phyloP scores from a whole-genome alignment of 1,140 invertebrate genomes.

The Carcinoscorpius rotundicauda region DNA sequence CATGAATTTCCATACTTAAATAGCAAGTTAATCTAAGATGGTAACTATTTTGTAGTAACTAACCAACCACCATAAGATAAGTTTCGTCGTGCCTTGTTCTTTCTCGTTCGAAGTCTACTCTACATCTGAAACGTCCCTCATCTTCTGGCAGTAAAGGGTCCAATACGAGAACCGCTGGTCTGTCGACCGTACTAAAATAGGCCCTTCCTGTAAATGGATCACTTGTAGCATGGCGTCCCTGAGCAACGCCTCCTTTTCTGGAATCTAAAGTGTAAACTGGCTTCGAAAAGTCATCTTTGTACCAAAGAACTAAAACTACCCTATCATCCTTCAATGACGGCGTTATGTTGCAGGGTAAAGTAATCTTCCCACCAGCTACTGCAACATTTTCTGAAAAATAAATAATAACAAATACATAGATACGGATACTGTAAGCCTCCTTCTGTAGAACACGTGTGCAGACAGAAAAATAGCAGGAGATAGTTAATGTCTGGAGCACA shows the following conservation, averaged over 20 bases:
- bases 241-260: constrained; percentile 16
- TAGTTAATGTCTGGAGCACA: no score
- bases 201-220: constrained; percentile 15
- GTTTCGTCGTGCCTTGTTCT: constrained; percentile 73
- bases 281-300: constrained; percentile 53
- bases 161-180: constrained; percentile 17
- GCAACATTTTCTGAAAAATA: not conserved
- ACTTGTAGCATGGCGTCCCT: constrained; percentile 16
- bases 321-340: constrained; percentile 56
- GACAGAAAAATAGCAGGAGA: no score
- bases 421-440: no score
- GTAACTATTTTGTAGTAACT: constrained; percentile 30
- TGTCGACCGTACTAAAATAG: constrained; percentile 13
- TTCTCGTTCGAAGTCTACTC: constrained; percentile 73
- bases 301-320: constrained; percentile 84
- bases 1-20: no score
- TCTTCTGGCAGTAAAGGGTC: constrained; percentile 37
- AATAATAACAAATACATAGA: no score
- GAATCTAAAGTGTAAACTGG: constrained; percentile 27
- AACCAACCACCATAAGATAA: constrained; percentile 74
- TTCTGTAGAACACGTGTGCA: no score
- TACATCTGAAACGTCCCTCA: constrained; percentile 66
- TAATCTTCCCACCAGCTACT: constrained; percentile 37
- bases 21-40: no score
- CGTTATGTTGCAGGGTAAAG: constrained; percentile 72